phyloP scores from a whole-genome alignment of 2,113 vertebrate genomes.

The Mesoclemmys tuberculata region DNA sequence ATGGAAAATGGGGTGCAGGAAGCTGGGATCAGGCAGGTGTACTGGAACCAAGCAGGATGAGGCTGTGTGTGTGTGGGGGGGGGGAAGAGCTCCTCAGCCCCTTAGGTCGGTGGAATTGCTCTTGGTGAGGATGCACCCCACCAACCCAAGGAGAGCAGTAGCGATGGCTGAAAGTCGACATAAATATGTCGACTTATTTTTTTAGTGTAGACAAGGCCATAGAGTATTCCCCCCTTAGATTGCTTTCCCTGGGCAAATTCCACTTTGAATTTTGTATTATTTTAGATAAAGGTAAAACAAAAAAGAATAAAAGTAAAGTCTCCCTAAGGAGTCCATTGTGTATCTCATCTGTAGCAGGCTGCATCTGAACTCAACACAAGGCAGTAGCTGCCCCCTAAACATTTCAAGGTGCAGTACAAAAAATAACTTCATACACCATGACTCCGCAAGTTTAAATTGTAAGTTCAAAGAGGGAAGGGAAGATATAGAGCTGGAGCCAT shows the following conservation, averaged over 20 bases:
- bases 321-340: not conserved
- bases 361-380: not conserved
- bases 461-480: not conserved
- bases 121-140: too few relatives aligned
- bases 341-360: not conserved
- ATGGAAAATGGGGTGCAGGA: too few relatives aligned
- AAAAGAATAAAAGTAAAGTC: not conserved
- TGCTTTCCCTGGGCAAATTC: conserved; percentile 20
- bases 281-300: conserved; percentile 7
- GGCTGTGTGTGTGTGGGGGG: too few relatives aligned
- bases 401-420: conserved; percentile 36
- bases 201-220: too few relatives aligned
- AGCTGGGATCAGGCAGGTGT: too few relatives aligned
- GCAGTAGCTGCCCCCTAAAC: not conserved
- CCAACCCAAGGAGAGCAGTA: too few relatives aligned
- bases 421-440: conserved; percentile 2
- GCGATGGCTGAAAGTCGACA: too few relatives aligned
- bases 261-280: conserved; percentile 14
- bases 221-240: not conserved
- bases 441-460: not conserved
- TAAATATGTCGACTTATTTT: too few relatives aligned
- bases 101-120: too few relatives aligned
- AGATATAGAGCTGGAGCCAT: not conserved
- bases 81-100: too few relatives aligned
- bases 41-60: too few relatives aligned